phyloP scores from a whole-genome alignment of 2,113 vertebrate genomes.

The Paraplagusia blochii region DNA sequence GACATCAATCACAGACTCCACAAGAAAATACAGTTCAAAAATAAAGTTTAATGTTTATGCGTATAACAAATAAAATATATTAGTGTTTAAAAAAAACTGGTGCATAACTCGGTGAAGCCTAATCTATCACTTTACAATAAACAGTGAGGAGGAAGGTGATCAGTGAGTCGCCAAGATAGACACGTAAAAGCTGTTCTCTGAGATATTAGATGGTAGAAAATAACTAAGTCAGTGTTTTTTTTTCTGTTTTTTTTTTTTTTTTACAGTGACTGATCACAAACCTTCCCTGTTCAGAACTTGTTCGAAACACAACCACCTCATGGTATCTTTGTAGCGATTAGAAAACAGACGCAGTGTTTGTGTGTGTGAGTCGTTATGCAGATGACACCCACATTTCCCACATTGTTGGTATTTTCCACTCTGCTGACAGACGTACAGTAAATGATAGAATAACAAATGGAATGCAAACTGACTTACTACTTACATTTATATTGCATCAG shows the following conservation, averaged over 20 bases:
- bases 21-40: constrained; percentile 74
- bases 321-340: neutral
- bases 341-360: constrained; percentile 28
- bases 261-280: neutral
- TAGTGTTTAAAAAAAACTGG: constrained; percentile 92
- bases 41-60: constrained; percentile 90
- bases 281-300: too few species aligned
- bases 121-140: constrained; percentile 69
- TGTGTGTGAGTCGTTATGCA: constrained; percentile 27
- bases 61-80: constrained; percentile 97
- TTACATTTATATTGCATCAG: constrained; percentile 73
- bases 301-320: too few species aligned
- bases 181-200: constrained; percentile 24
- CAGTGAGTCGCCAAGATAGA: constrained; percentile 42
- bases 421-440: constrained; percentile 49
- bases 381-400: constrained; percentile 30
- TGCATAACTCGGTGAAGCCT: constrained; percentile 76
- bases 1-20: constrained; percentile 46
- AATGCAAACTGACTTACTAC: constrained; percentile 56
- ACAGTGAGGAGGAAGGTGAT: constrained; percentile 59
- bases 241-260: neutral
- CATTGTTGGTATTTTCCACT: constrained; percentile 6
- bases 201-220: constrained; percentile 2
- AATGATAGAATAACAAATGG: constrained; percentile 43
- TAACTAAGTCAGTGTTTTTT: neutral